phyloP scores from a whole-genome alignment of 2,888 invertebrate species.

The Meghimatium bilineatum region DNA sequence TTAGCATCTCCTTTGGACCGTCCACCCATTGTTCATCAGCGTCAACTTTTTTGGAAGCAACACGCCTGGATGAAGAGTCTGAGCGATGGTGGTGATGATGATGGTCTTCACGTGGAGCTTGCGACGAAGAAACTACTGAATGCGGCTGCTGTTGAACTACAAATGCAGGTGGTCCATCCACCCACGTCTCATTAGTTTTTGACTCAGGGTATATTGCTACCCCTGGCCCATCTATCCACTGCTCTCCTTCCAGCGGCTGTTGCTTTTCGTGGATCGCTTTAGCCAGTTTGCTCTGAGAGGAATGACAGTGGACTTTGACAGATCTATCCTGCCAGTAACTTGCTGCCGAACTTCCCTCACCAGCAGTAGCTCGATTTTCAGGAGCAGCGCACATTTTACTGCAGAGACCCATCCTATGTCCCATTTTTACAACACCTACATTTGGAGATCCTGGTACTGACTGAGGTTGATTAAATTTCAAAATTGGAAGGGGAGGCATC shows the following conservation, averaged over 20 bases:
- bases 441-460: constrained; percentile 54
- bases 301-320: constrained; percentile 48
- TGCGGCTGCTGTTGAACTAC: constrained; percentile 71
- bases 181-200: constrained; percentile 88
- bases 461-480: constrained; percentile 32
- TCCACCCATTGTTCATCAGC: constrained; percentile 81
- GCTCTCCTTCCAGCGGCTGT: constrained; percentile 80
- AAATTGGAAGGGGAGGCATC: constrained; percentile 41
- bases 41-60: constrained; percentile 83
- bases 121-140: constrained; percentile 10
- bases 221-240: constrained; percentile 97
- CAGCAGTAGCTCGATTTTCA: constrained; percentile 23
- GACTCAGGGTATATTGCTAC: constrained; percentile 78
- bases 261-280: constrained; percentile 52
- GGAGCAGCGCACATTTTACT: constrained; percentile 29
- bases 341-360: constrained; percentile 30
- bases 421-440: constrained; percentile 49
- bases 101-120: not conserved
- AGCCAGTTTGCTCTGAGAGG: constrained; percentile 46
- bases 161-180: constrained; percentile 88
- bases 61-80: constrained; percentile 38
- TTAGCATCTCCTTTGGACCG: constrained; percentile 73
- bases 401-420: constrained; percentile 38
- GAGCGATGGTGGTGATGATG: constrained; percentile 45
- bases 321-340: constrained; percentile 53